Conservation (phyloP, 1,140 invertebrate genomes). For the Cyrtorhinus lividipennis region DNA sequence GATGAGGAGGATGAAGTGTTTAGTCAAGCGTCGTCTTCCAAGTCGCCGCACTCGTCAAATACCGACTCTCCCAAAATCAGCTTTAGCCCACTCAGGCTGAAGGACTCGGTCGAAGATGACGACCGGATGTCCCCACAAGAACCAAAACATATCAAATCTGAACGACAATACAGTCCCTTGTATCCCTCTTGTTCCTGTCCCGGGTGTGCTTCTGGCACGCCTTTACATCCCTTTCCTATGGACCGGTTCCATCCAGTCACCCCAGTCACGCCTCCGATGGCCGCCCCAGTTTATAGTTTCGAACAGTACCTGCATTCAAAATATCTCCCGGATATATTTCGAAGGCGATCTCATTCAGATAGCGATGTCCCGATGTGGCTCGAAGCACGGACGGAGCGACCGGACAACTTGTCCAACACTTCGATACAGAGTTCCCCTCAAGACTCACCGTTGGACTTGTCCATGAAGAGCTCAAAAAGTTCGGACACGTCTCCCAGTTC, state of each 20-base stretch:
- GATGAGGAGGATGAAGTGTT: slow-evolving; percentile 41
- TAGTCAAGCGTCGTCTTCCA: slow-evolving; percentile 36
- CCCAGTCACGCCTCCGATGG: slow-evolving; percentile 36
- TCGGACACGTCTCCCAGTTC: slow-evolving; percentile 26
- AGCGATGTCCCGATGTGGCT: slow-evolving; percentile 46
- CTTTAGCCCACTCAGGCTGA: slow-evolving; percentile 41
- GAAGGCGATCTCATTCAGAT: slow-evolving; percentile 55
- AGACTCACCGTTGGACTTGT: slow-evolving; percentile 73
- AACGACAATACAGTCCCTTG: slow-evolving; percentile 26
- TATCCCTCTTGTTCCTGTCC: slow-evolving; percentile 34
- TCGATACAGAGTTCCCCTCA: slow-evolving; percentile 34
- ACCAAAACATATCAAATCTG: slow-evolving; percentile 23
- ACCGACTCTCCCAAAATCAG: slow-evolving; percentile 40
- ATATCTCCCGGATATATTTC: slow-evolving; percentile 52
- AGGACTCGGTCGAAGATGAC: slow-evolving; percentile 35
- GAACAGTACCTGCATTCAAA: slow-evolving; percentile 57
- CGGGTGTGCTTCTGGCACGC: slow-evolving; percentile 22
- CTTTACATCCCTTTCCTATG: slow-evolving; percentile 25
- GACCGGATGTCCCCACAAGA: slow-evolving; percentile 25
- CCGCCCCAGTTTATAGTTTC: slow-evolving; percentile 42
- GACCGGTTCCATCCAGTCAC: slow-evolving; percentile 41
- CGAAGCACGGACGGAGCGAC: slow-evolving; percentile 31
- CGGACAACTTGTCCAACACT: slow-evolving; percentile 20
- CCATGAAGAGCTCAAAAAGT: slow-evolving; percentile 41
- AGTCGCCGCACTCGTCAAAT: slow-evolving; percentile 36